Base-by-base conservation (phyloP, 1,140 invertebrate genomes). In the Achatina immaculata region DNA sequence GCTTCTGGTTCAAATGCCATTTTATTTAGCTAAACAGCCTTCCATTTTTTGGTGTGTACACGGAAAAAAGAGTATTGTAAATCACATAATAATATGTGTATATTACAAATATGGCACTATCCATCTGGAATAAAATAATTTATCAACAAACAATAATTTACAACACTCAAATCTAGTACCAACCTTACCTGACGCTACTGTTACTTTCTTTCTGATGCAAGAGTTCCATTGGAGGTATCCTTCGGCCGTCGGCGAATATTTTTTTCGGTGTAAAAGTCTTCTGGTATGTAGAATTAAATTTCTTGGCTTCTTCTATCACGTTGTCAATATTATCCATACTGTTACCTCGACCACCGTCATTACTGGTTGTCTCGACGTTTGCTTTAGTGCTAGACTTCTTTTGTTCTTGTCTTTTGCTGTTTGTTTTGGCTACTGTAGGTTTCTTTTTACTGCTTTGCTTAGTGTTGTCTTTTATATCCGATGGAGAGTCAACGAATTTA, bases 151-250 rank as follows among this genome's bases (percentile, higher is more conserved):
- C n/a, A n/a, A n/a, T n/a, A n/a, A n/a, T n/a, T n/a, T n/a, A n/a
- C n/a, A n/a, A n/a, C n/a, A n/a, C n/a, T n/a, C n/a, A n/a, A n/a
- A n/a, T n/a, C n/a, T n/a, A n/a, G n/a, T n/a, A n/a, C n/a, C n/a
- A 34, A 34, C 83, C 86, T 84, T 84, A 90, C 89, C 80, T 86
- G 4, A 90, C 89, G 75, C 83, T 87, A 72, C 89, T 90, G 82
- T 90, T 90, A 75, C 86, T 90, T 77, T 82, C 81, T 81, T 90
- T 89, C 45, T 89, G 87, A 24, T 85, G 85, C 1, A 90, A 69
- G 21, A 90, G 80, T 74, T 89, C 87, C 28, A 89, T 78, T 38
- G 89, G 87, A 1, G 88, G 86, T 51, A 90, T 85, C 38, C 89
- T 81, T 76, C 87, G 78, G 28, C 87, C 89, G 73, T 87, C 89